These are phyloP conservation scores for Drosophila sturtevanti DNA, from an alignment of 1,140 invertebrate species.

Conservation along the genomic window DNA sequence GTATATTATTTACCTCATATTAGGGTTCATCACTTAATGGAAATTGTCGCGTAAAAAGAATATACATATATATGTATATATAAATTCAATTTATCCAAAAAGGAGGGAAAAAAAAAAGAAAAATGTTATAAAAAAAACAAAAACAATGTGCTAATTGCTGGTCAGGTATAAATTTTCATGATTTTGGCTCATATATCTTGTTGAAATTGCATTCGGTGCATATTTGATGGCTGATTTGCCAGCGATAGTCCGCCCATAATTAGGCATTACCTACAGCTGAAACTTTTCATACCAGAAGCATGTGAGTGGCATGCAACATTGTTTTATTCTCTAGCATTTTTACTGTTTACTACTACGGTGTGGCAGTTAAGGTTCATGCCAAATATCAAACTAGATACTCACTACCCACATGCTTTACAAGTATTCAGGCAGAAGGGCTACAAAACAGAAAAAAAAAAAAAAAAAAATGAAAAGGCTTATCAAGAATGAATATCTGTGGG, in stretches of 20 bases:
- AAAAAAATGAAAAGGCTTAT: slow-evolving; percentile 40
- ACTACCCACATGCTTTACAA: slow-evolving; percentile 38
- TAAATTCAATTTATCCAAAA: slow-evolving; percentile 45
- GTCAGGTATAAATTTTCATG: slow-evolving; percentile 41
- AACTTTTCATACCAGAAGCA: background rate
- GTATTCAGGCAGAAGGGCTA: background rate
- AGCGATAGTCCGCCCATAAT: slow-evolving; percentile 73
- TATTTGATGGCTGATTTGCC: slow-evolving; percentile 66
- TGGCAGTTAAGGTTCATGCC: background rate
- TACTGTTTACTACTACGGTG: too few species aligned
- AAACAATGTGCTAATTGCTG: slow-evolving; percentile 61
- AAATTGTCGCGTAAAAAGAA: background rate
- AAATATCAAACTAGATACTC: slow-evolving; percentile 44
- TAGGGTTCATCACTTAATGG: slow-evolving; percentile 24
- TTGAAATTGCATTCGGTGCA: slow-evolving; percentile 40
- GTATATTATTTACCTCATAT: slow-evolving; percentile 65
- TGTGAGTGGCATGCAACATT: slow-evolving; percentile 51
- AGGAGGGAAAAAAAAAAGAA: background rate
- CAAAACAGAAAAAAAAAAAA: too few species aligned
- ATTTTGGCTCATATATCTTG: slow-evolving; percentile 61
- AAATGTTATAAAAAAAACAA: background rate
- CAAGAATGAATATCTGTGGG: slow-evolving; percentile 49
- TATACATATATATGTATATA: too few species aligned
- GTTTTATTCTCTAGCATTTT: slow-evolving; percentile 21
- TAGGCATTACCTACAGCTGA: slow-evolving; percentile 42